A percentile compares a stretch with the other conserved stretches of the same genome.
Evolutionary conservation across 1,140 invertebrate genomes (phyloP).

Genomic region (Drosophila athabasca): DNA sequence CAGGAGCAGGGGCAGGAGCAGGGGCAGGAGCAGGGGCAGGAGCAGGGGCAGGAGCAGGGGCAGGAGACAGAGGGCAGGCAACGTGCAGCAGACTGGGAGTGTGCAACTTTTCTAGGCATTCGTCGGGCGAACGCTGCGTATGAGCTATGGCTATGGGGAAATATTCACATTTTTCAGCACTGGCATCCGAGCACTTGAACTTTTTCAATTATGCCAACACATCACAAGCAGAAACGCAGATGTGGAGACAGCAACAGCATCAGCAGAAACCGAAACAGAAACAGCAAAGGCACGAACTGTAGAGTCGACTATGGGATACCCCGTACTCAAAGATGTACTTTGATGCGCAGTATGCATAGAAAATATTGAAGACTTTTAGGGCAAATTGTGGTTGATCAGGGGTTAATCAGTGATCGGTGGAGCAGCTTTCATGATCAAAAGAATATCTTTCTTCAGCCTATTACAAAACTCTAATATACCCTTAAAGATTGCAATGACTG

Average conservation of each 20-base stretch:
- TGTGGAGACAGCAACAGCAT: constrained; percentile 3
- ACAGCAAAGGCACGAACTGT: constrained; percentile 5
- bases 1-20: too few relatives aligned
- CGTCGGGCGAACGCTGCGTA: constrained; percentile 45
- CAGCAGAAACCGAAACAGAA: constrained; percentile 7
- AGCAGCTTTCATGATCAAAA: too few relatives aligned
- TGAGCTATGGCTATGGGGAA: constrained; percentile 52
- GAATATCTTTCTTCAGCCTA: too few relatives aligned
- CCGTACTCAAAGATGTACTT: too few relatives aligned
- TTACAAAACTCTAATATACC: too few relatives aligned
- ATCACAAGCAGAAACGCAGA: constrained; percentile 40
- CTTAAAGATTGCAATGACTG: too few relatives aligned
- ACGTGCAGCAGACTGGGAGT: neutral
- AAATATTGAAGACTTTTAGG: too few relatives aligned
- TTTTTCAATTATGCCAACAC: constrained; percentile 71
- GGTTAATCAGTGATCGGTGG: too few relatives aligned
- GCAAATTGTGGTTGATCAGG: too few relatives aligned
- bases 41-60: too few relatives aligned
- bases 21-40: too few relatives aligned
- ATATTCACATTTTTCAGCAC: constrained; percentile 31
- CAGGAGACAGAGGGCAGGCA: neutral
- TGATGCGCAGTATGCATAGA: too few relatives aligned
- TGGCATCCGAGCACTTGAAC: constrained; percentile 45
- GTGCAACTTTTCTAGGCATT: neutral
- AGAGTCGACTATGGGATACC: neutral